phyloP scores from a whole-genome alignment of 2,797 vertebrate genomes.

The Clarias pachynema region DNA sequence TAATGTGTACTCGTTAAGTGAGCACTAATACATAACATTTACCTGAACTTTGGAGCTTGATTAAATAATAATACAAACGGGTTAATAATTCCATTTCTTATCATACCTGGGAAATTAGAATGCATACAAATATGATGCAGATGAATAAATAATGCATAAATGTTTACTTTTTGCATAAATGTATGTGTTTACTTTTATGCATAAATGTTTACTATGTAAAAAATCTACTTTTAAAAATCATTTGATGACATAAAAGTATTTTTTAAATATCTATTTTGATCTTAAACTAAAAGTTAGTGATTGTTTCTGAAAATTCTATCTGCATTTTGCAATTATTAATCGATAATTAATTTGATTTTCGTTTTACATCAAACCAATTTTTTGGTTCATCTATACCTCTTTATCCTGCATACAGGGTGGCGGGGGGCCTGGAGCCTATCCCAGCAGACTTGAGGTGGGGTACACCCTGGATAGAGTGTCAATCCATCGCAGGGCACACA shows the following conservation, averaged over 20 bases:
- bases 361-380: not conserved
- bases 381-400: not conserved
- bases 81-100: no score
- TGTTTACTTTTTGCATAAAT: not conserved
- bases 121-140: not conserved
- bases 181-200: no score
- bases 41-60: not conserved
- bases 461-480: no score
- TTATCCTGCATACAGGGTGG: no score
- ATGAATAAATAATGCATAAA: not conserved
- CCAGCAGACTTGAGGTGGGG: no score
- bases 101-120: not conserved
- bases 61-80: not conserved
- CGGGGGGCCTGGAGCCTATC: no score
- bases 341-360: not conserved
- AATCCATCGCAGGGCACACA: no score
- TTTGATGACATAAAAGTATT: not conserved
- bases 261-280: not conserved
- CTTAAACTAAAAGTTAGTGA: not conserved
- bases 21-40: not conserved
- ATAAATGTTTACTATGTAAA: not conserved
- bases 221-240: not conserved
- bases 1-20: not conserved
- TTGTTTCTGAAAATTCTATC: not conserved
- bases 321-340: not conserved